Evolutionary conservation across 2,797 vertebrate genomes (phyloP).

Genomic region (Cossypha niveicapilla): DNA sequence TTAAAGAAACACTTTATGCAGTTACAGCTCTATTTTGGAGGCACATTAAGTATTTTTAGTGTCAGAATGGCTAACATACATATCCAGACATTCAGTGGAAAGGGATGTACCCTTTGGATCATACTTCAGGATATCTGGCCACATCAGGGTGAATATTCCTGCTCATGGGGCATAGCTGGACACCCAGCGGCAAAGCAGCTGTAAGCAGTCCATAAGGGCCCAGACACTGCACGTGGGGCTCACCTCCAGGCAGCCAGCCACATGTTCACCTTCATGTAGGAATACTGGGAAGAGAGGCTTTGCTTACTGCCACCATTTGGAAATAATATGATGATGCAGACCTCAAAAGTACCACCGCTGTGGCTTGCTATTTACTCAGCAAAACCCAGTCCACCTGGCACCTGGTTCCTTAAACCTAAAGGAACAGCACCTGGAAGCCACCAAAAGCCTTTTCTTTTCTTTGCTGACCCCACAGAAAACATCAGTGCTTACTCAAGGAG

Average conservation of each 20-base stretch:
- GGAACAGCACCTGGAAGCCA: not conserved
- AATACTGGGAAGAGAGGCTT: not conserved
- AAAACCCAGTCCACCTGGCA: not conserved
- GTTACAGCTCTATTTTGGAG: not conserved
- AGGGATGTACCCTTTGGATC: not conserved
- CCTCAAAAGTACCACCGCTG: not conserved
- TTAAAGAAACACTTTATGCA: not conserved
- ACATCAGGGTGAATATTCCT: not conserved
- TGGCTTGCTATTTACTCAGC: not conserved
- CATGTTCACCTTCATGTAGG: not conserved
- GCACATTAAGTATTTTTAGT: not conserved
- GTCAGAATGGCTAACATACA: not conserved
- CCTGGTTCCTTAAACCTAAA: not conserved
- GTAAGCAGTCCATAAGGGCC: not conserved
- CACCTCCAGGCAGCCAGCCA: not conserved
- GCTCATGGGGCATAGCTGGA: accelerated
- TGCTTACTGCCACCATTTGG: not conserved
- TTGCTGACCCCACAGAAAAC: not conserved
- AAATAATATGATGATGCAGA: not conserved
- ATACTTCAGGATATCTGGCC: not conserved
- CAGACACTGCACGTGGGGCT: not conserved
- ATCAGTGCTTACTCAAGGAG: accelerated
- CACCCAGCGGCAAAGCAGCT: not conserved
- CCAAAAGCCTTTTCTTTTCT: not conserved
- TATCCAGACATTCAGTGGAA: not conserved